A percentile compares a stretch with the other conserved stretches of the same genome.
These are phyloP conservation scores for Muricea muricata DNA, from an alignment of 92 coral and sea anemone species.

Conservation along the genomic window DNA sequence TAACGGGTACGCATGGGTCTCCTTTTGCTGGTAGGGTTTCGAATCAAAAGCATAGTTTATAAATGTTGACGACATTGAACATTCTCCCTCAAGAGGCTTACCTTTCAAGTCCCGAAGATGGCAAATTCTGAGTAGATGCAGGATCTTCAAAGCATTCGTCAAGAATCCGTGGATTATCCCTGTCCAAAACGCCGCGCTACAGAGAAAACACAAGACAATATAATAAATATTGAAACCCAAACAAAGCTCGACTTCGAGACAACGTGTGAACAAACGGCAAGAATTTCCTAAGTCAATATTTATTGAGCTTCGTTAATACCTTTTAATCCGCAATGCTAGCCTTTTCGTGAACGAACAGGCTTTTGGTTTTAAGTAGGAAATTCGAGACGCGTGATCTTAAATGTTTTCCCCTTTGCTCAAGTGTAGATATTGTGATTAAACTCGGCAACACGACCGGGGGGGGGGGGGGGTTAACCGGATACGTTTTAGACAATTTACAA, in stretches of 20 bases:
- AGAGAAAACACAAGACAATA: background rate
- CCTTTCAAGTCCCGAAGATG: constrained; percentile 1
- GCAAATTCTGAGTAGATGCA: background rate
- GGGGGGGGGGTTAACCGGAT: background rate
- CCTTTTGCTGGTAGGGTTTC: background rate
- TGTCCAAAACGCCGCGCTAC: background rate
- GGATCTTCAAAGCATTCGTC: background rate
- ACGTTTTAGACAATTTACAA: background rate
- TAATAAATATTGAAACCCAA: background rate
- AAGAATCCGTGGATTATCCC: background rate
- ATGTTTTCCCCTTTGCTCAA: background rate
- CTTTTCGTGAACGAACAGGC: background rate
- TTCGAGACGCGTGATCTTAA: background rate
- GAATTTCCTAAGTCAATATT: background rate
- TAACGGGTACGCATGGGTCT: background rate
- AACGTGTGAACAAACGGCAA: background rate
- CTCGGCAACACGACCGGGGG: background rate
- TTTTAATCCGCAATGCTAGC: background rate
- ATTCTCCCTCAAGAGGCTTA: background rate
- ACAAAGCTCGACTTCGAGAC: background rate
- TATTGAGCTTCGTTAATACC: background rate
- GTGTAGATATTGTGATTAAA: background rate
- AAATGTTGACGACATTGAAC: background rate
- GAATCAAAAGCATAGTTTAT: background rate
- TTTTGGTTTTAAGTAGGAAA: background rate